A percentile compares a stretch with the other conserved stretches of the same genome.
Conservation (phyloP, 1,140 invertebrate species). For the Sitophilus oryzae region DNA sequence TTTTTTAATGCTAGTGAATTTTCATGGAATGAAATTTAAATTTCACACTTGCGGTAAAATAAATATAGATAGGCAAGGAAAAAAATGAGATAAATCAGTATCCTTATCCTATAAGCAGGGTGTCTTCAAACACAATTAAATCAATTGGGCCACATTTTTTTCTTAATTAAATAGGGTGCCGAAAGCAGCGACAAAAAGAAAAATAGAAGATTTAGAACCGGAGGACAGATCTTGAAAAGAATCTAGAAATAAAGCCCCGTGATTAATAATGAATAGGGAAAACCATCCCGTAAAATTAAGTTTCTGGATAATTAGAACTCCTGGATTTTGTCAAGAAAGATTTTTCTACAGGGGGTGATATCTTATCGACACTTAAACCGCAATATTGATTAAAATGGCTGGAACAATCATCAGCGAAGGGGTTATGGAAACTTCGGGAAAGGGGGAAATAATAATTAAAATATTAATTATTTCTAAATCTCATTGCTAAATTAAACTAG, state of each 20-base stretch:
- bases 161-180: slow-evolving; percentile 21
- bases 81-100: slow-evolving; percentile 12
- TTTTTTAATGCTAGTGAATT: too few relatives aligned
- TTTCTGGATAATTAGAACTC: slow-evolving; percentile 12
- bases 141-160: slow-evolving; percentile 18
- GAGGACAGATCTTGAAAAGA: slow-evolving; percentile 18
- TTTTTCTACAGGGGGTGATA: too few relatives aligned
- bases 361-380: too few relatives aligned
- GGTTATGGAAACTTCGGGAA: too few relatives aligned
- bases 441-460: too few relatives aligned
- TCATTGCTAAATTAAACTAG: too few relatives aligned
- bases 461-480: too few relatives aligned
- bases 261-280: slow-evolving; percentile 18
- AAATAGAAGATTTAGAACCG: slow-evolving; percentile 8
- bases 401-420: too few relatives aligned
- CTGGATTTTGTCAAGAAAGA: neutral
- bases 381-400: too few relatives aligned
- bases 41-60: too few relatives aligned
- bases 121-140: slow-evolving; percentile 20
- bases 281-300: slow-evolving; percentile 11
- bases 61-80: too few relatives aligned
- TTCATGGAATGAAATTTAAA: too few relatives aligned
- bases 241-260: slow-evolving; percentile 19
- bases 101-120: slow-evolving; percentile 8
- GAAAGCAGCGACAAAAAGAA: slow-evolving; percentile 11